A percentile compares a stretch with the other conserved stretches of the same genome.
These are phyloP conservation scores for Urophycis tenuis DNA, from an alignment of 2,797 vertebrate genomes.

Conservation along the genomic window DNA sequence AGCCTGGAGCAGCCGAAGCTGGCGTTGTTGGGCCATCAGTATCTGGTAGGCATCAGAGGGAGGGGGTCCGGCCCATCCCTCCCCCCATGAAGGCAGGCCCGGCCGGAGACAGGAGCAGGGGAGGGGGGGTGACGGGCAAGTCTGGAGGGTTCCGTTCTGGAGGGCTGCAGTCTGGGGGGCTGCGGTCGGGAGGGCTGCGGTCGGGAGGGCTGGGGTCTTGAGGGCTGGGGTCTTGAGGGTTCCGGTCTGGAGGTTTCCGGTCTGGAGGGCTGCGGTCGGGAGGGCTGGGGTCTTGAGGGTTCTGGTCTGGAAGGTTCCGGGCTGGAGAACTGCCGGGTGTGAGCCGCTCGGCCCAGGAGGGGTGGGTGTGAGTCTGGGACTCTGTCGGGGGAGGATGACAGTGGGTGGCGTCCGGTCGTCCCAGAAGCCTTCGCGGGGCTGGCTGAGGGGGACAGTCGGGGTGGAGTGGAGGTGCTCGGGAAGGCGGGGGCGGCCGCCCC, in stretches of 20 bases:
- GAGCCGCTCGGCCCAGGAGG: background rate
- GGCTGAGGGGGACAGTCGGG: constrained; percentile 61
- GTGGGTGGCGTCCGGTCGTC: constrained; percentile 60
- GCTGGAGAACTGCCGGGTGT: background rate
- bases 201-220: background rate
- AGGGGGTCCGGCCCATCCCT: constrained; percentile 62
- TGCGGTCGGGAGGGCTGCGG: background rate
- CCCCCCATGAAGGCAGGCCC: constrained; percentile 46
- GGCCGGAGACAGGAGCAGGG: constrained; percentile 38
- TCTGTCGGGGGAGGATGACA: constrained; percentile 50
- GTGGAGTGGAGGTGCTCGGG: constrained; percentile 64
- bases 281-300: background rate
- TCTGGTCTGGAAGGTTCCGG: background rate
- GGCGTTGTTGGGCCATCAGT: constrained; percentile 84
- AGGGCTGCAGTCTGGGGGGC: background rate
- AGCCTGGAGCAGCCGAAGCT: constrained; percentile 87
- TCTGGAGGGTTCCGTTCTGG: background rate
- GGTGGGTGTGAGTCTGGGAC: constrained; percentile 51
- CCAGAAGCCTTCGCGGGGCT: constrained; percentile 62
- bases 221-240: background rate
- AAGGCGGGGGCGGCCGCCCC: no score
- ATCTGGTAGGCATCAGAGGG: constrained; percentile 79
- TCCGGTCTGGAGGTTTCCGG: background rate
- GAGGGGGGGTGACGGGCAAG: constrained; percentile 31
- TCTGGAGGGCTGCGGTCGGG: background rate